Conservation (phyloP, 2,888 invertebrate genomes). For the Acleris holmiana region DNA sequence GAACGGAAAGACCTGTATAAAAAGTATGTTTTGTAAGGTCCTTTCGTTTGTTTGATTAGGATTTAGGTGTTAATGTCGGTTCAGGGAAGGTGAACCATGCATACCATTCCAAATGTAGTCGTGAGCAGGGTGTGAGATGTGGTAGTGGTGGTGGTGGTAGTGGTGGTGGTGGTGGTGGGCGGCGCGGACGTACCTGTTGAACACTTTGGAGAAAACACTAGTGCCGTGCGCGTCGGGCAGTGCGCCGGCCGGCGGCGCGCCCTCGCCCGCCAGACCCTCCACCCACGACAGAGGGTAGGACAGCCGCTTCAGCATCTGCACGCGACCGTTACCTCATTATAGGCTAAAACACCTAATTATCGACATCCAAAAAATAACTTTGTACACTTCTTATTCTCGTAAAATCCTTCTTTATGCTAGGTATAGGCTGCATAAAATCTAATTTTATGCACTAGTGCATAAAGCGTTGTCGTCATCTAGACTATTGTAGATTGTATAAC, state of each 20-base stretch:
- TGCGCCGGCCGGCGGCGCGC: conserved; percentile 64
- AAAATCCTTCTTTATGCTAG: too few species aligned
- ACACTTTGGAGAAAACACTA: conserved; percentile 95
- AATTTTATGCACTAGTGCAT: too few species aligned
- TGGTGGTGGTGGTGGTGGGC: background rate
- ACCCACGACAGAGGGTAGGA: conserved; percentile 97
- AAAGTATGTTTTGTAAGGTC: too few species aligned
- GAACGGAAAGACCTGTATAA: too few species aligned
- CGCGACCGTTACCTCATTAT: background rate
- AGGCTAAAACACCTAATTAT: too few species aligned
- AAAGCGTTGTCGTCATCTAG: too few species aligned
- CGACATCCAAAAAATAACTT: too few species aligned
- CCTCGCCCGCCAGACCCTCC: conserved; percentile 93
- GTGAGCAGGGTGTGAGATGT: background rate
- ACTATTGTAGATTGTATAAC: too few species aligned
- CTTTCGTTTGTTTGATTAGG: too few species aligned
- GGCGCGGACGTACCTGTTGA: conserved; percentile 88
- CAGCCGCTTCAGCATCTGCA: conserved; percentile 94
- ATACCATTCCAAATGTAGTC: background rate
- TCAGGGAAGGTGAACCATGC: background rate
- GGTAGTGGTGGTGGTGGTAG: background rate
- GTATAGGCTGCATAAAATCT: too few species aligned
- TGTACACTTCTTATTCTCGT: too few species aligned
- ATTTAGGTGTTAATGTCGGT: too few species aligned
- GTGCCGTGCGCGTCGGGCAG: conserved; percentile 79